Base-by-base conservation (phyloP, 2,797 vertebrate genomes). In the Alca torda region DNA sequence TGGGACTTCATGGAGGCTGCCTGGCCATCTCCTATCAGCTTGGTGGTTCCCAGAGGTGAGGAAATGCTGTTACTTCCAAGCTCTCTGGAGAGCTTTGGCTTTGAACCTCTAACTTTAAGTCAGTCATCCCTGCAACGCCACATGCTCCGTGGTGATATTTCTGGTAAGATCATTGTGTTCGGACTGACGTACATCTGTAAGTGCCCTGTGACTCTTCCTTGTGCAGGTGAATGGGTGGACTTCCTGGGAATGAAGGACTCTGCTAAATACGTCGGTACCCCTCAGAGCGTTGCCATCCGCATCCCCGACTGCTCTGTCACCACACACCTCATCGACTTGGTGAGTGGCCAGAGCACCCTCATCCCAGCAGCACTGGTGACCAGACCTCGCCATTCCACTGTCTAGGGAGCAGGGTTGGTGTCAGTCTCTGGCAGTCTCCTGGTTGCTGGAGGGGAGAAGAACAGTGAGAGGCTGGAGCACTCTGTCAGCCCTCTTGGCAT, bases 1-100 rank as follows among this genome's bases (percentile, higher is more conserved):
- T 98, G 99, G 98, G 98, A 99, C 95, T 99, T 99, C 94, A 99
- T 99, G 99, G 97, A 98, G 91, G 98, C 98, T 51, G 98, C 98
- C 1, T 99, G 99, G 99, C 99, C 99, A 8, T 99, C 99, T 56
- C 99, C 99, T 13, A 99, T 99, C 56, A 99, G 99, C 94, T 96
- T 99, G 98, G 99, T 99, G 48, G 98, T 99, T 95, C 98, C 98
- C 70, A 98, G 99, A 98, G 99, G 99, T 99, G 86, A 94, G 96
- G 59, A 51, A 78, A 56, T 9, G 10, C 16, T 46, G 5, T 17
- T 24, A 4, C 16, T 33, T 63, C 54, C 67, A 56, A 31, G n/a
- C 35, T 67, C 46, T 50, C 33, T 18, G 25, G 26, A 65, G 70
- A 92, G 10, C 50, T 82, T 60, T 72, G 26, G 16, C 39, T 64